Base-by-base conservation (phyloP, 2,113 vertebrate species). In the Nannospalax galili region DNA sequence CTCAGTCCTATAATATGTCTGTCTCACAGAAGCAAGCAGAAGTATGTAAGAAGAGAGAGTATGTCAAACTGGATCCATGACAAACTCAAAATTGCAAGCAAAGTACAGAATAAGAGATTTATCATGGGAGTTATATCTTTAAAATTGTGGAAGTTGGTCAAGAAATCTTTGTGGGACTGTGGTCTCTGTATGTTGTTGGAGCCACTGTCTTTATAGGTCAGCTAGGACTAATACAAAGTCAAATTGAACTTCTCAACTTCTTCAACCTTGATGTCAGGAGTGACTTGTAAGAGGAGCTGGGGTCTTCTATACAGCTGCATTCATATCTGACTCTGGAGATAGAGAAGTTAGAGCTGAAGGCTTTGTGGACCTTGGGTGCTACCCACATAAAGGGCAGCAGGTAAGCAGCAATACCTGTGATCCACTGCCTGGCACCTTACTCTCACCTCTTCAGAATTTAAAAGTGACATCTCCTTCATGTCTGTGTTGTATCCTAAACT, bases 1-100 rank as follows among this genome's bases (percentile, higher is more conserved):
- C 37, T 28, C 42, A 77, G 77, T 89, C 58, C 74, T 82, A 28
- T 81, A 77, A 35, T 67, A 35, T 85, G 32, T 93, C 37, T 88
- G 11, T 52, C 56, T 58, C 56, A 92, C 40, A 92, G 75, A 75
- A 87, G 40, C 35, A 93, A 95, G 69, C 35, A 79, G 60, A 73
- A 93, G n/a, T 74, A 30, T 69, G 22, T 8, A 42, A 73, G 72
- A 79, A 70, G 16, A 79, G 1, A 70, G 16, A 79, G 1, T 62
- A 11, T 52, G 64, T 37, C 40, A 88, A 20, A 24, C 17, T 95
- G 32, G 26, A 87, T 90, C 35, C n/a, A 75, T 60, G 40, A 92
- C 12, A 65, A 20, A 17, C 79, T 35, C 35, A 96, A 67, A 75
- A 70, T 56, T 73, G 92, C 12, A 14, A 78, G 9, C 87, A n/a